phyloP scores from a whole-genome alignment of 2,797 vertebrate species.

The Eleutherodactylus coqui region DNA sequence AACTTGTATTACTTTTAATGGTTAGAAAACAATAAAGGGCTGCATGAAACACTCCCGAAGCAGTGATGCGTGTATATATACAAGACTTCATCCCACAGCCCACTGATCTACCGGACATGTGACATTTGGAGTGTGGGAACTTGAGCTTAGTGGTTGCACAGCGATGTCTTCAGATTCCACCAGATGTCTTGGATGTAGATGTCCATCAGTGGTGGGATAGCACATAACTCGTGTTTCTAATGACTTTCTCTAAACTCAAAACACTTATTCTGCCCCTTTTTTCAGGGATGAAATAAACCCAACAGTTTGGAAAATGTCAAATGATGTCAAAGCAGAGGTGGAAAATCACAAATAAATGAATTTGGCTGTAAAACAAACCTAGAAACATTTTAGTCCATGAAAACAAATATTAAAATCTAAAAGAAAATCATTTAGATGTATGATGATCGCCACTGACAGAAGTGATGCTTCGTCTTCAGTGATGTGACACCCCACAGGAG shows the following conservation, averaged over 20 bases:
- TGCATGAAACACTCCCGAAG: background rate
- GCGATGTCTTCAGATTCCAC: background rate
- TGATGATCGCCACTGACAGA: too few relatives aligned
- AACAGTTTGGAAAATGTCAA: background rate
- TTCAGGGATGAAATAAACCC: background rate
- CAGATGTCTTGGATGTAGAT: background rate
- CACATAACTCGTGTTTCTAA: background rate
- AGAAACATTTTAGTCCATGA: too few relatives aligned
- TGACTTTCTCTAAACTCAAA: background rate
- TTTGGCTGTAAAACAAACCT: too few relatives aligned
- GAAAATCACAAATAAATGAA: too few relatives aligned
- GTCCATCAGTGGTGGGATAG: background rate
- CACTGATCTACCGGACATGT: background rate
- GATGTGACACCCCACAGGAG: too few relatives aligned
- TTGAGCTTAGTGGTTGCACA: background rate
- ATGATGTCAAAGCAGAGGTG: background rate
- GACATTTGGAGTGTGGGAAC: constrained; percentile 37
- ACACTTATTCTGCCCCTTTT: background rate
- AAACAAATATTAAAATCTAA: too few relatives aligned
- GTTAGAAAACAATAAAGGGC: background rate
- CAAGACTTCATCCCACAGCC: background rate
- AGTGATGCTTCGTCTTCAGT: too few relatives aligned
- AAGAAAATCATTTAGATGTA: too few relatives aligned
- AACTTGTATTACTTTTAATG: background rate
- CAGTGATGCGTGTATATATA: background rate